Percentiles rank a stretch among this genome's conserved stretches.
Evolutionary conservation across 1,140 invertebrate species (phyloP).

Genomic region (Grapholita molesta): DNA sequence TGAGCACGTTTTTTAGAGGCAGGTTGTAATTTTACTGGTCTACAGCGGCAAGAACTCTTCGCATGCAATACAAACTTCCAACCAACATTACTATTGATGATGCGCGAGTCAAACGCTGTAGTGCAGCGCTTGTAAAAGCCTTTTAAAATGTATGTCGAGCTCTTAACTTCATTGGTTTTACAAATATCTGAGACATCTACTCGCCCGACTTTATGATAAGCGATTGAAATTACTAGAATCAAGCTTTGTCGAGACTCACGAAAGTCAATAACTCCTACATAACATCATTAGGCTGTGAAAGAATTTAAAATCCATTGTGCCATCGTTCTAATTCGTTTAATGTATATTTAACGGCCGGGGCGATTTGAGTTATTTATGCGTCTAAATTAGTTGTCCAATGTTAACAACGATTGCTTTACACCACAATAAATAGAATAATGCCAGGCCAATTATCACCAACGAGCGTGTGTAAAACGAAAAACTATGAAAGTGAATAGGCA

Average conservation of each 20-base stretch:
- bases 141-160: too few species aligned
- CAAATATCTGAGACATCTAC: background rate
- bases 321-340: constrained; percentile 5
- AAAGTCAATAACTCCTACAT: background rate
- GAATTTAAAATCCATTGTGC: background rate
- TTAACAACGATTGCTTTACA: background rate
- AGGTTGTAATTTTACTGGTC: too few species aligned
- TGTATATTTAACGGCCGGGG: background rate
- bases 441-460: background rate
- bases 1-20: too few species aligned
- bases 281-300: background rate
- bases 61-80: too few species aligned
- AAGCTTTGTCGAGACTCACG: background rate
- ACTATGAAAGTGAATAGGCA: background rate
- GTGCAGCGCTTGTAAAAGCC: too few species aligned
- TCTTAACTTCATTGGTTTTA: too few species aligned
- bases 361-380: background rate
- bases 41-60: too few species aligned
- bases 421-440: background rate
- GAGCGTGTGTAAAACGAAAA: background rate
- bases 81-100: too few species aligned
- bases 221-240: background rate
- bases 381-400: background rate
- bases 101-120: too few species aligned
- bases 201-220: background rate